Evolutionary conservation across 2,888 invertebrate species (phyloP).

Genomic region (Terebella lapidaria): DNA sequence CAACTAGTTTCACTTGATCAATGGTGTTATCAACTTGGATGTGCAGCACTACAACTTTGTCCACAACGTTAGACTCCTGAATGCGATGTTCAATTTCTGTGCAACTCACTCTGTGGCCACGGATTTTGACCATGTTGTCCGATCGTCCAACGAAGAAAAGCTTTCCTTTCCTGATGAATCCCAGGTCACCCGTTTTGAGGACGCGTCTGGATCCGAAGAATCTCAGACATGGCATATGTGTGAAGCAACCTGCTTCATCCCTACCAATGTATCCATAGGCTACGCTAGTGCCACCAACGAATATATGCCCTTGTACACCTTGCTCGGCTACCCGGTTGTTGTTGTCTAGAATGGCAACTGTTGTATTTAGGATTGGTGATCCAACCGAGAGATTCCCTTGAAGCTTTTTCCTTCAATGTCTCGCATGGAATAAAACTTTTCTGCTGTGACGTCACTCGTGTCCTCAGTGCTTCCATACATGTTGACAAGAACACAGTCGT

Average conservation of each 20-base stretch:
- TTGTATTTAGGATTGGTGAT: conserved; percentile 72
- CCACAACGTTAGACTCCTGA: neutral
- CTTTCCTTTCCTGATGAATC: conserved; percentile 65
- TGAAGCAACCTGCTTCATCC: conserved; percentile 64
- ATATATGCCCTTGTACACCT: conserved; percentile 75
- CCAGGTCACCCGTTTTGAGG: conserved; percentile 82
- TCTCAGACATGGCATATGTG: conserved; percentile 31
- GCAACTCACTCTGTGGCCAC: conserved; percentile 78
- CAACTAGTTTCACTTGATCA: neutral
- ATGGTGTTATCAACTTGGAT: neutral
- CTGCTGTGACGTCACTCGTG: conserved; percentile 84
- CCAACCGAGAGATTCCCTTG: conserved; percentile 77
- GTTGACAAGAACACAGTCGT: conserved; percentile 68
- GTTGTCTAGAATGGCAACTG: conserved; percentile 74
- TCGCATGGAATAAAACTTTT: conserved; percentile 61
- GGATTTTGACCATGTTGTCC: conserved; percentile 65
- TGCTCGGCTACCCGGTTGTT: conserved; percentile 65
- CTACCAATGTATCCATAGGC: conserved; percentile 66
- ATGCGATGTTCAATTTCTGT: conserved; percentile 68
- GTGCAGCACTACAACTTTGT: neutral
- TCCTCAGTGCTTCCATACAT: conserved; percentile 89
- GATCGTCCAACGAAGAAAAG: conserved; percentile 68
- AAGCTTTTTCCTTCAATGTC: conserved; percentile 28
- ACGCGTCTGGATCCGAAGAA: conserved; percentile 46
- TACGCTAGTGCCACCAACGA: conserved; percentile 74